Evolutionary conservation across 2,888 invertebrate genomes (phyloP), one percentile per base, ranked within the genome.

Genomic region (Oscheius sp.): DNA sequence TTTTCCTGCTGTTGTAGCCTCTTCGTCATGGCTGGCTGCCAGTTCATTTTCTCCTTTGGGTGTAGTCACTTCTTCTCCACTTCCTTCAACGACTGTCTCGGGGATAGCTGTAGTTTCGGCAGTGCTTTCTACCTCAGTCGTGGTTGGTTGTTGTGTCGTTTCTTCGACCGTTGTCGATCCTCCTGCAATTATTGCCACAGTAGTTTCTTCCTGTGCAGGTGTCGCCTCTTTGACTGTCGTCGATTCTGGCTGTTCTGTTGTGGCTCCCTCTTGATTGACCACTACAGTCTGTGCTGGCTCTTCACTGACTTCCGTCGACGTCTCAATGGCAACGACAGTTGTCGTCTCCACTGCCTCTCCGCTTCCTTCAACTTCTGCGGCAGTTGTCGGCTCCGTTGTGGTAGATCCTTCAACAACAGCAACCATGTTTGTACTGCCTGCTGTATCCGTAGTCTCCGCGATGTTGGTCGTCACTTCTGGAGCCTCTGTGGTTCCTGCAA

Each of bases 191-290:
- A 18, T 29, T 25, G 29, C 61, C 13, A 66, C 18, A 21, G 66
- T 53, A 1, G 45, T 12, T 29, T 49, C 63, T n/a, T 56, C 61
- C 35, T 35, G 35, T n/a, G 71, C 21, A 16, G 66, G 12, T 18
- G 21, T 66, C 46, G 25, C 76, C 21, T 35, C 71, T 6, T 64
- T 21, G 7, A 13, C 43, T 13, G 43, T 46, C 2, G 25, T 46
- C 43, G 25, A 25, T 7, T 27, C 49, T 13, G 16, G 16, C 49
- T 49, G 49, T 35, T 3, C 35, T 9, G 35, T 35, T 6, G 35
- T 35, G 35, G 23, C 69, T 18, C 18, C 77, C 46, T 79, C 79
- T 29, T 75, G 73, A n/a, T 61, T 61, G 9, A 43, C 18, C 23
- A 64, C 70, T 35, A 70, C 75, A 53, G 75, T 46, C 7, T 55